These are phyloP conservation scores for Morone saxatilis DNA, from an alignment of 2,113 vertebrate species.

Conservation along the genomic window DNA sequence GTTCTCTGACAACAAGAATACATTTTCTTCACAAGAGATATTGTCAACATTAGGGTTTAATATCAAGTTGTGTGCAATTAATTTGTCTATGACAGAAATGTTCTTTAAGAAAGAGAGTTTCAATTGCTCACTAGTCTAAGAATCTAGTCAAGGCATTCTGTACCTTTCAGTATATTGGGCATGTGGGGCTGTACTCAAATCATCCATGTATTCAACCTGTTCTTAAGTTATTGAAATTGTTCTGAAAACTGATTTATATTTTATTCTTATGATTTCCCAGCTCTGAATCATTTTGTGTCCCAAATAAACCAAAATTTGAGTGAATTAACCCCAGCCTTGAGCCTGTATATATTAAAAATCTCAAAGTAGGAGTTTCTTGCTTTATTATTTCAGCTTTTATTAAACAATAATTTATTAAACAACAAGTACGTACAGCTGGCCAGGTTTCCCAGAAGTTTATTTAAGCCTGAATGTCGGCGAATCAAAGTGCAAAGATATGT, in stretches of 20 bases:
- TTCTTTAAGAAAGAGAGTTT: constrained; percentile 27
- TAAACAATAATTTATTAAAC: constrained; percentile 26
- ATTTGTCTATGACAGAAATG: constrained; percentile 49
- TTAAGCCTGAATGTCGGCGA: constrained; percentile 33
- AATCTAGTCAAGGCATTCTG: constrained; percentile 9
- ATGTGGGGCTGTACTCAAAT: constrained; percentile 12
- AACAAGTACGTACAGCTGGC: constrained; percentile 29
- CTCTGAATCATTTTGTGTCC: constrained; percentile 17
- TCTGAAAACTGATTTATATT: constrained; percentile 24
- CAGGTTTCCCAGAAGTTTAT: constrained; percentile 63
- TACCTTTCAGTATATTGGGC: constrained; percentile 33
- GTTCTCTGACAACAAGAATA: constrained; percentile 57
- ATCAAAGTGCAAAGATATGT: constrained; percentile 29
- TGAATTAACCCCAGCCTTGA: constrained; percentile 49
- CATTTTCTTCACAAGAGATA: constrained; percentile 48
- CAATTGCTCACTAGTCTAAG: neutral
- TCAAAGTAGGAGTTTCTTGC: constrained; percentile 54
- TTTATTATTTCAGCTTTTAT: constrained; percentile 37
- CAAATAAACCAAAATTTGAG: constrained; percentile 34
- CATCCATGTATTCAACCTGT: constrained; percentile 23
- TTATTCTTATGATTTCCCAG: neutral
- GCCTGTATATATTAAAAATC: constrained; percentile 45
- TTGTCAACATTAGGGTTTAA: constrained; percentile 57
- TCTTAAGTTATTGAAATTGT: constrained; percentile 30
- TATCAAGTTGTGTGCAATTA: constrained; percentile 52